Evolutionary conservation across 2,113 vertebrate species (phyloP).

Genomic region (Pseudorasbora parva): DNA sequence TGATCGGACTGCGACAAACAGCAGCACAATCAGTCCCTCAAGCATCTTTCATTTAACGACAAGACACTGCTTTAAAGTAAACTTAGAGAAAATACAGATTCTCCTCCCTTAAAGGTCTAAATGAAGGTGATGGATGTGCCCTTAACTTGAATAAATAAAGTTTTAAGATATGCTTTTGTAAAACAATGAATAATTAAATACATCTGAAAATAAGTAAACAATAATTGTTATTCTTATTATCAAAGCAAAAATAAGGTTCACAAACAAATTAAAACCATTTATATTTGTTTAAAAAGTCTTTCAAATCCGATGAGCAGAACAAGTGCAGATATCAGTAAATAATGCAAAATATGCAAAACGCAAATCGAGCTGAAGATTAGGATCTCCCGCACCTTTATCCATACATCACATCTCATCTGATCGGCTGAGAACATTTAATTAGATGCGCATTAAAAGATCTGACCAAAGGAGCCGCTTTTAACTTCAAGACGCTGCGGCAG

Average conservation of each 20-base stretch:
- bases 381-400: neutral
- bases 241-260: neutral
- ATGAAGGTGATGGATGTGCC: neutral
- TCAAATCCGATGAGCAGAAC: neutral
- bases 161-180: neutral
- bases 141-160: neutral
- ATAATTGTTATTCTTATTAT: neutral
- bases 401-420: constrained; percentile 5
- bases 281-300: neutral
- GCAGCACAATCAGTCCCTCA: constrained; percentile 70
- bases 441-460: constrained; percentile 27
- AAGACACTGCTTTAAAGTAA: constrained; percentile 23
- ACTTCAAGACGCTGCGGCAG: constrained; percentile 23
- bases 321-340: neutral
- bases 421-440: constrained; percentile 5
- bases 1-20: constrained; percentile 81
- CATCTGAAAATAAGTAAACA: neutral
- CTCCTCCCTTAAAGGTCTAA: neutral
- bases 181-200: neutral
- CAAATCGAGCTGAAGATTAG: neutral
- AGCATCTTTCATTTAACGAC: constrained; percentile 54
- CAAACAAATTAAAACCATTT: neutral
- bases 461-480: constrained; percentile 13
- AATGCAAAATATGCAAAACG: neutral
- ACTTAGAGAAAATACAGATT: constrained; percentile 27